Base-by-base conservation (phyloP, 2,888 invertebrate genomes). In the Microctonus brassicae region DNA sequence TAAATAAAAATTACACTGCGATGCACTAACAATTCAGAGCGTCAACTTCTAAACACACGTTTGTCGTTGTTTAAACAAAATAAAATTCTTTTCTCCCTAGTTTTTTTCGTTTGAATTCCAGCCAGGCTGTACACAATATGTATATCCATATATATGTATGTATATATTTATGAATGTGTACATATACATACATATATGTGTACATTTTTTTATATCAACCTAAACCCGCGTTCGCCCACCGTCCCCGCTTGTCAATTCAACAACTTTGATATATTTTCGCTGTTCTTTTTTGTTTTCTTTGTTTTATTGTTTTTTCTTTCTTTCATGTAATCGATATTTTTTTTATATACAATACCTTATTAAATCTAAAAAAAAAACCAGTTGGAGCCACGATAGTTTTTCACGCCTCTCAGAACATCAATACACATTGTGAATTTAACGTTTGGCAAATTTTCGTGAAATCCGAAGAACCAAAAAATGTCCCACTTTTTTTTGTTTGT, bases 1-100 rank as follows among this genome's bases (percentile, higher is more conserved):
- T 82, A 83, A 84, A 83, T 83, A 81, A 84, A 83, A 83, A 82
- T 76, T 81, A 84, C 84, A 83, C 77, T 17, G 33, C 82, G 81
- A 82, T 82, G 81, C 81, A 77, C 80, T 80, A 78, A 77, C 78
- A 80, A 61, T 68, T 80, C 76, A 83, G 81, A 82, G 79, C 81
- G 76, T 80, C 79, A 84, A 80, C 76, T 77, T 76, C 61, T 55
- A 69, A 42, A 64, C 26, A 55, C 64, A 69, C 33, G 24, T 69
- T 34, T 55, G 36, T n/a, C 42, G 42, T 55, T 57, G 57, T 55
- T 55, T 42, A 24, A 29, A 36, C 11, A n/a, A 17, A 47, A 47
- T 17, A 47, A 47, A n/a, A 17, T n/a, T n/a, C 17, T n/a, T n/a
- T 17, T n/a, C 17, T 47, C 17, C 17, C 17, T 1, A 17, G 7